phyloP scores from a whole-genome alignment of 2,113 vertebrate species.

The Nycticryphes semicollaris region DNA sequence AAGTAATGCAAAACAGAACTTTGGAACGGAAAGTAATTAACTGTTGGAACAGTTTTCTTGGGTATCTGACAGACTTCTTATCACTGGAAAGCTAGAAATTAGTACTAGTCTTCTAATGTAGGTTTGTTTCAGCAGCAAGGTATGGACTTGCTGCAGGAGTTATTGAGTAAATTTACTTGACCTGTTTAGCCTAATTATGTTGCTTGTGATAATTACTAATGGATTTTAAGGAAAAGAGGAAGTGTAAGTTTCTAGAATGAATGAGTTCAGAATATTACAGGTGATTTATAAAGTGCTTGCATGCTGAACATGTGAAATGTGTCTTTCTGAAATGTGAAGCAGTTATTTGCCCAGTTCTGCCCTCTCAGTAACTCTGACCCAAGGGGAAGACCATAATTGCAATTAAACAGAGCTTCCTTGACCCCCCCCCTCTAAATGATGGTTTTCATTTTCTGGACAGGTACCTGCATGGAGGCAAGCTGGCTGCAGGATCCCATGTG shows the following conservation, averaged over 20 bases:
- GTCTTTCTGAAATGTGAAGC: neutral
- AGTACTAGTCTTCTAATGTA: neutral
- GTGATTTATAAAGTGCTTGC: neutral
- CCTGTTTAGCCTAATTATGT: neutral
- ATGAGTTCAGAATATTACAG: neutral
- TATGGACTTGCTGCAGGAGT: neutral
- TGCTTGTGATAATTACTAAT: neutral
- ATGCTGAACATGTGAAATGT: neutral
- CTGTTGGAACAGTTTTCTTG: neutral
- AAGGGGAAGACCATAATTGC: neutral
- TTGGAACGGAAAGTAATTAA: neutral
- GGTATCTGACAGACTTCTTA: neutral
- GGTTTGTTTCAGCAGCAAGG: neutral
- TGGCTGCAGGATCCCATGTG: conserved; percentile 59
- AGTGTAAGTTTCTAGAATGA: neutral
- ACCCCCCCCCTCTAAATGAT: neutral
- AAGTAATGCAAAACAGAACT: neutral
- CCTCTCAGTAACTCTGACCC: neutral
- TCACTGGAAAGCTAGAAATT: neutral
- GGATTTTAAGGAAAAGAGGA: neutral
- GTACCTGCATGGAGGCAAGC: conserved; percentile 72
- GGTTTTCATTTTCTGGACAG: conserved; percentile 46
- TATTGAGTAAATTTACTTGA: neutral
- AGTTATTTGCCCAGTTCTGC: neutral
- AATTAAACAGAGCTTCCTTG: neutral